Conservation (phyloP, 2,113 vertebrate species). For the Stigmatopora argus region DNA sequence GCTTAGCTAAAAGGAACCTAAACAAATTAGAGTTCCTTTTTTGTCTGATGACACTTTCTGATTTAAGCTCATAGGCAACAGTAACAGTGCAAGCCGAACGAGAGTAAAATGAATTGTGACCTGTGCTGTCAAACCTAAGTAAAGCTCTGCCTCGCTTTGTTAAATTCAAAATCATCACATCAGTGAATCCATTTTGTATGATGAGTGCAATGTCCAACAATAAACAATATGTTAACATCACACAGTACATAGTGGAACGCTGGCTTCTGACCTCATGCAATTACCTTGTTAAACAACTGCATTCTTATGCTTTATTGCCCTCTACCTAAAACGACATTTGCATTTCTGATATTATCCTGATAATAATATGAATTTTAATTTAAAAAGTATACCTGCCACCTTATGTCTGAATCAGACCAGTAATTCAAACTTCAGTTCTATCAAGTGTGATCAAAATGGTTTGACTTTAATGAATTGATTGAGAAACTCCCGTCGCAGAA, state of each 20-base stretch:
- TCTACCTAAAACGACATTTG: background rate
- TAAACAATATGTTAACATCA: too few species aligned
- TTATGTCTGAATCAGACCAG: background rate
- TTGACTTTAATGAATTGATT: constrained; percentile 37
- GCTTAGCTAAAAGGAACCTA: background rate
- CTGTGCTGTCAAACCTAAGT: constrained; percentile 28
- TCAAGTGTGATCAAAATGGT: constrained; percentile 28
- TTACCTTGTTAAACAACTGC: constrained; percentile 4
- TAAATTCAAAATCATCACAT: constrained; percentile 45
- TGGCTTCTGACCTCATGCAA: constrained; percentile 21
- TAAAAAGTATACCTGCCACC: background rate
- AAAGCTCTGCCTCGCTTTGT: constrained; percentile 28
- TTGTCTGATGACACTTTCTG: background rate
- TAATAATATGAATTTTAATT: background rate
- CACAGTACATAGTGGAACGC: too few species aligned
- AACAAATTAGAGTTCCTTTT: background rate
- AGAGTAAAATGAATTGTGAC: constrained; percentile 44
- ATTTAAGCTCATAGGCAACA: constrained; percentile 13
- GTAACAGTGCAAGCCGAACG: constrained; percentile 21
- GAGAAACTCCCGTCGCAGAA: constrained; percentile 28
- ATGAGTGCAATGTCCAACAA: constrained; percentile 21
- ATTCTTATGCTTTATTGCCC: constrained; percentile 15
- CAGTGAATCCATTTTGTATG: constrained; percentile 39
- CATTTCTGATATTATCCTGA: background rate
- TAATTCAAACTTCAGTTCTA: background rate